phyloP scores from a whole-genome alignment of 2,797 vertebrate species.

The Cyprinodon diabolis region DNA sequence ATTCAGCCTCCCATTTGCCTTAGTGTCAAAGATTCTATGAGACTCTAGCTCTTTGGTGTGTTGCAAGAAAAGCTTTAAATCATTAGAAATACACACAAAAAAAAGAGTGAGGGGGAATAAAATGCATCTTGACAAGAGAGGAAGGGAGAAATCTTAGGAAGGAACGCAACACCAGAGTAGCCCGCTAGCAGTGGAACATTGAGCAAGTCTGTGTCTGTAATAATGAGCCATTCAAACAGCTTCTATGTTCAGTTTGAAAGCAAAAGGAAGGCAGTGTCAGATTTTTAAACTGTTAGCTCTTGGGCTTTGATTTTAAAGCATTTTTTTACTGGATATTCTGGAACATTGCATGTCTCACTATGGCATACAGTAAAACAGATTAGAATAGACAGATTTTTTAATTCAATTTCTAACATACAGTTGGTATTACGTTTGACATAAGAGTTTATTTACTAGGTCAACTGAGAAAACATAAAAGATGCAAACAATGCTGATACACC shows the following conservation, averaged over 20 bases:
- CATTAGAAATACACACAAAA: conserved; percentile 28
- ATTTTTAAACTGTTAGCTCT: conserved; percentile 3
- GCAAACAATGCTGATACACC: neutral
- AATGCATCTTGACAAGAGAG: conserved; percentile 49
- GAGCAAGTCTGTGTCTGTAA: conserved; percentile 34
- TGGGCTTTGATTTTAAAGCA: conserved; percentile 10
- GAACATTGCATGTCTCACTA: conserved; percentile 17
- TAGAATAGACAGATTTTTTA: neutral
- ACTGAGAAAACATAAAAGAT: neutral
- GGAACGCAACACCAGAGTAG: conserved; percentile 14
- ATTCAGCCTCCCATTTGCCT: conserved; percentile 45
- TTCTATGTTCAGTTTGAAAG: conserved; percentile 30
- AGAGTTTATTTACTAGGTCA: neutral
- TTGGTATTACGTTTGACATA: neutral
- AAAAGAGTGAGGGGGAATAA: conserved; percentile 28
- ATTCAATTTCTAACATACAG: neutral
- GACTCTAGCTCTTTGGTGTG: conserved; percentile 29
- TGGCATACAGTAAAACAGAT: conserved; percentile 20
- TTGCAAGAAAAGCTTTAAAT: conserved; percentile 43
- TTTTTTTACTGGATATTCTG: neutral
- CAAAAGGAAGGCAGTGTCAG: conserved; percentile 14
- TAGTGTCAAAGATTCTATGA: conserved; percentile 41
- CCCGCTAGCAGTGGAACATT: conserved; percentile 27
- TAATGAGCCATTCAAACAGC: conserved; percentile 43
- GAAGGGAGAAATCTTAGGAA: conserved; percentile 13